Conservation (phyloP, 2,113 vertebrate species). For the Heterochromis multidens region DNA sequence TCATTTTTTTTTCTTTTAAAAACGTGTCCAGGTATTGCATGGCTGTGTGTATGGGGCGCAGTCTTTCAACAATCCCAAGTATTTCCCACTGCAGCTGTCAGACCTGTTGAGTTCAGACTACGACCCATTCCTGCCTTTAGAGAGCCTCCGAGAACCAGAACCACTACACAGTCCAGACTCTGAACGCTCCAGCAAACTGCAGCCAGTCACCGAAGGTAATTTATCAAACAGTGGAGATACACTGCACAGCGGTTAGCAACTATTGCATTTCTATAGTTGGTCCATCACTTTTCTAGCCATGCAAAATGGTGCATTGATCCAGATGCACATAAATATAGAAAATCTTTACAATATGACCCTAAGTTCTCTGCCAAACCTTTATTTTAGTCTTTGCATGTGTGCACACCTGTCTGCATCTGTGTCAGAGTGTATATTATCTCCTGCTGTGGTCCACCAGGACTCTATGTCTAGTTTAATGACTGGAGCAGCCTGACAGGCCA, state of each 20-base stretch:
- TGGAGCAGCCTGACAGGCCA: conserved; percentile 32
- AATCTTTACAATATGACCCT: not conserved
- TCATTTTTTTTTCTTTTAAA: not conserved
- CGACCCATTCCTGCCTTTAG: conserved; percentile 93
- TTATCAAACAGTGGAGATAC: not conserved
- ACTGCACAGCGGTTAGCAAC: accelerated
- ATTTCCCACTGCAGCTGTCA: conserved; percentile 92
- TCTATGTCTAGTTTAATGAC: conserved; percentile 50
- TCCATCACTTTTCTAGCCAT: not conserved
- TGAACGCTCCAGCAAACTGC: conserved; percentile 93
- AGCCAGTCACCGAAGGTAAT: conserved; percentile 94
- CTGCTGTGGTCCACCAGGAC: conserved; percentile 49
- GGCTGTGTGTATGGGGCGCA: conserved; percentile 98
- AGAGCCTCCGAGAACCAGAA: conserved; percentile 93
- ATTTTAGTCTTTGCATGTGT: not conserved
- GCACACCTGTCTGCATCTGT: conserved; percentile 24
- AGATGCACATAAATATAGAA: not conserved
- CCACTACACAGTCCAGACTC: conserved; percentile 98
- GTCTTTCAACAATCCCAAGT: conserved; percentile 89
- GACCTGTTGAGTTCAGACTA: conserved; percentile 92
- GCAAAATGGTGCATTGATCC: not conserved
- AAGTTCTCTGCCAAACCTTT: not conserved
- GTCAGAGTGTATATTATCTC: conserved; percentile 50
- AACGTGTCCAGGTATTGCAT: conserved; percentile 85
- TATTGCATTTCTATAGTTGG: not conserved